Evolutionary conservation across 2,888 invertebrate species (phyloP), one percentile per base, ranked within the genome.

Genomic region (Macrophya annulata): DNA sequence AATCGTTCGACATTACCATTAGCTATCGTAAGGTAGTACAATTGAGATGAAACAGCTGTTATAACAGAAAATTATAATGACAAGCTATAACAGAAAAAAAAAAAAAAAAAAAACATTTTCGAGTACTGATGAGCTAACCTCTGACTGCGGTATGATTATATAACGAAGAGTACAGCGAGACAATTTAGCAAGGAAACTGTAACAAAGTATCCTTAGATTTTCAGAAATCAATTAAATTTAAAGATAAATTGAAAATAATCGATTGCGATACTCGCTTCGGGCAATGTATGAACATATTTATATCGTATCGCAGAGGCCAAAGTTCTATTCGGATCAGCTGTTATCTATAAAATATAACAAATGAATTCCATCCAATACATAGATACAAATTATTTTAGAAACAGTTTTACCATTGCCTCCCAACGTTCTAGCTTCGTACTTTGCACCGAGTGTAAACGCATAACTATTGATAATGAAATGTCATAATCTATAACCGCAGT

Each of bases 391-490:
- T 15, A 71, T 71, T 40, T 6, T 17, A n/a, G 9, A 71, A n/a
- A 76, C 48, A 48, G 21, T 45, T 76, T 31, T 25, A 48, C 25
- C 76, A 40, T 48, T n/a, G 76, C 76, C 77, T 77, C 31, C 31
- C 3, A 55, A 9, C 21, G 74, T 74, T 45, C 15, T 1, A 74
- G 17, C 17, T 37, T 77, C 8, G 17, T 31, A 55, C 77, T 77
- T 37, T 55, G 77, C 17, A 55, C 31, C 62, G 51, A 43, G 40
- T 51, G 21, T 62, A 8, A 43, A 62, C 55, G 37, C 21, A 43
- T 62, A 59, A 59, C 81, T 21, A 40, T 62, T 59, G 59, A 81
- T 43, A 81, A 62, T 81, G 21, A 62, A 62, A 62, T 81, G 81
- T 62, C 62, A 81, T 62, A 43, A 81, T 9, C 59, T 43, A 62